Evolutionary conservation across 2,888 invertebrate species (phyloP).

Genomic region (Spialia ferax): DNA sequence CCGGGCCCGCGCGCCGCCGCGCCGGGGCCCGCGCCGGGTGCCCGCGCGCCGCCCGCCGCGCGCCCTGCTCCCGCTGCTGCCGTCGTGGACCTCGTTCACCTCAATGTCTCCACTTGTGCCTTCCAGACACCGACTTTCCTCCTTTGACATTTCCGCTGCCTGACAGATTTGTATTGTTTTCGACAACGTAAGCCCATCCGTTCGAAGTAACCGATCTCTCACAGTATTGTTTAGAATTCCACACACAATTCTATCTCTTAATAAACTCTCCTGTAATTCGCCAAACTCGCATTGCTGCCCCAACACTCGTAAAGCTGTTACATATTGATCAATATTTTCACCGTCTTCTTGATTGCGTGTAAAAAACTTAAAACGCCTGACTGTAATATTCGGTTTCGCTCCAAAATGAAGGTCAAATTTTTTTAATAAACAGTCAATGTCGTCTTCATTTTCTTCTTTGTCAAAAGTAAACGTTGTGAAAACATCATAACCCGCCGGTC

Average conservation of each 20-base stretch:
- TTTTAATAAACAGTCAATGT: slow-evolving; percentile 34
- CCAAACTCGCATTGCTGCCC: slow-evolving; percentile 40
- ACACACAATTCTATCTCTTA: slow-evolving; percentile 42
- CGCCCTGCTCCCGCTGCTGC: neutral
- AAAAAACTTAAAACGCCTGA: slow-evolving; percentile 42
- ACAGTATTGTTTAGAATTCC: slow-evolving; percentile 37
- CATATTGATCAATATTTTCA: slow-evolving; percentile 40
- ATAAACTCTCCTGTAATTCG: slow-evolving; percentile 28
- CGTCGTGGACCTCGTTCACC: too few species aligned
- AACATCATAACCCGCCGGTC: slow-evolving; percentile 43
- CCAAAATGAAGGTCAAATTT: slow-evolving; percentile 41
- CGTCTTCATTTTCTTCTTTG: slow-evolving; percentile 35
- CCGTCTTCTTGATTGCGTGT: slow-evolving; percentile 37
- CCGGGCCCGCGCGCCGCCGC: neutral
- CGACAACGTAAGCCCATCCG: slow-evolving; percentile 38
- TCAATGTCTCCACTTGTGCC: neutral
- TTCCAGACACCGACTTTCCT: slow-evolving; percentile 13
- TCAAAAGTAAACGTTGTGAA: slow-evolving; percentile 41
- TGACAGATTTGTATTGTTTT: slow-evolving; percentile 44
- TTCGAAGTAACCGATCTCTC: slow-evolving; percentile 40
- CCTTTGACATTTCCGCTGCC: slow-evolving; percentile 32
- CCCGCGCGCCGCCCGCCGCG: neutral
- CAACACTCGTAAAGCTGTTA: slow-evolving; percentile 37
- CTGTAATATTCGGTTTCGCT: slow-evolving; percentile 35
- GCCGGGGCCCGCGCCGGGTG: neutral